Base-by-base conservation (phyloP, 2,113 vertebrate species). In the Epinephelus cyanopodus region DNA sequence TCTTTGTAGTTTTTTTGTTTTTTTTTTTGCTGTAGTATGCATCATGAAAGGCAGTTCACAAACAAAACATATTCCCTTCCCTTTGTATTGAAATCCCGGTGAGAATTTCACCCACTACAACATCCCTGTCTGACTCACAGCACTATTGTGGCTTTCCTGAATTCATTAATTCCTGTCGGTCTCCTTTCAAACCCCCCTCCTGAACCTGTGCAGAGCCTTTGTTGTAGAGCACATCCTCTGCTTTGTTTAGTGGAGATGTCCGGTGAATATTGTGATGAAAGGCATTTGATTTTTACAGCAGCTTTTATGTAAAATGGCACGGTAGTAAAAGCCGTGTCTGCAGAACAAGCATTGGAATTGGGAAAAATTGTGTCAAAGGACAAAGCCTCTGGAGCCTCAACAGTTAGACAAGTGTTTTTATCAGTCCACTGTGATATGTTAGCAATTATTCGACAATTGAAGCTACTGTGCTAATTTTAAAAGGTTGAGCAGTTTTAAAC, bases 221-320 rank as follows among this genome's bases (percentile, higher is more conserved):
- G 71, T 74, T 64, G 54, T 57, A 18, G 14, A 14, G 21, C 25
- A 42, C 72, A 68, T 63, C 53, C 48, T 3, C 27, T 4, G 56
- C 67, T 83, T 81, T 77, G 39, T 83, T 79, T 79, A 57, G 33
- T 1, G 1, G 15, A 15, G 18, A 42, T 75, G 69, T 78, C 87
- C 71, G 5, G 23, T 23, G 29, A 87, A 77, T 58, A 0, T 57
- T 77, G 57, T 58, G 37, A 75, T 84, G 58, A 81, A 87, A 90
- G 81, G 29, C 17, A 33, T 84, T 82, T 68, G 47, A 82, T 87
- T 78, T 79, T 60, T 58, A 77, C 47, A 64, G 19, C 69, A 47
- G 53, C 75, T 74, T 88, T 83, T 63, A 74, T 82, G 50, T 57
- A 47, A 84, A 82, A 86, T 86, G 60, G 25, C 64, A 57, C 57